Percentiles rank a stretch among this genome's conserved stretches.
These are phyloP conservation scores for Eumerus sabulonum DNA, from an alignment of 2,888 invertebrate genomes.

Conservation along the genomic window DNA sequence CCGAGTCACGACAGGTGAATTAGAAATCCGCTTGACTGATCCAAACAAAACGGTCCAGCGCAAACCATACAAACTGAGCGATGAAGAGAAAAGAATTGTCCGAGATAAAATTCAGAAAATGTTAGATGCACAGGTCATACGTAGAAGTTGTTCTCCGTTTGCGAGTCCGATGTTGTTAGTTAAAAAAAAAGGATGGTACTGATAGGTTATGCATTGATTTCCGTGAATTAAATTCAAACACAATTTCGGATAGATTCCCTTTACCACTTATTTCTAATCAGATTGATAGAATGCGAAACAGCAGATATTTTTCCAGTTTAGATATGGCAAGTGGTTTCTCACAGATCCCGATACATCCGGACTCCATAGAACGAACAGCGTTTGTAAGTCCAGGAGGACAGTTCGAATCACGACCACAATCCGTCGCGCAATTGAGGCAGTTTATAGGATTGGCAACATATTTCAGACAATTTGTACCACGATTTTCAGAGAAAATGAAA, in stretches of 20 bases:
- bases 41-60: conserved; percentile 29
- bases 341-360: conserved; percentile 37
- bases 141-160: conserved; percentile 26
- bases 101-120: conserved; percentile 25
- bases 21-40: conserved; percentile 35
- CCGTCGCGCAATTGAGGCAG: conserved; percentile 29
- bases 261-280: conserved; percentile 20
- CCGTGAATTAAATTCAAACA: conserved; percentile 27
- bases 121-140: conserved; percentile 21
- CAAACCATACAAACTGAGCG: conserved; percentile 16
- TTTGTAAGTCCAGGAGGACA: conserved; percentile 40
- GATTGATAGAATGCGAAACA: conserved; percentile 23
- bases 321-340: conserved; percentile 50
- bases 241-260: conserved; percentile 14
- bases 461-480: conserved; percentile 23
- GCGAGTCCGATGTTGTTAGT: conserved; percentile 27
- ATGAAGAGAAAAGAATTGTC: conserved; percentile 20
- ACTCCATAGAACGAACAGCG: conserved; percentile 41
- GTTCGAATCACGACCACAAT: conserved; percentile 35
- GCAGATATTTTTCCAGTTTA: conserved; percentile 37
- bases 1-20: conserved; percentile 19
- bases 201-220: conserved; percentile 26
- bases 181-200: conserved; percentile 25
- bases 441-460: conserved; percentile 37
- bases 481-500: conserved; percentile 12